Evolutionary conservation across 2,888 invertebrate genomes (phyloP), one percentile per base, ranked within the genome.

Genomic region (Incurvaria masculella): DNA sequence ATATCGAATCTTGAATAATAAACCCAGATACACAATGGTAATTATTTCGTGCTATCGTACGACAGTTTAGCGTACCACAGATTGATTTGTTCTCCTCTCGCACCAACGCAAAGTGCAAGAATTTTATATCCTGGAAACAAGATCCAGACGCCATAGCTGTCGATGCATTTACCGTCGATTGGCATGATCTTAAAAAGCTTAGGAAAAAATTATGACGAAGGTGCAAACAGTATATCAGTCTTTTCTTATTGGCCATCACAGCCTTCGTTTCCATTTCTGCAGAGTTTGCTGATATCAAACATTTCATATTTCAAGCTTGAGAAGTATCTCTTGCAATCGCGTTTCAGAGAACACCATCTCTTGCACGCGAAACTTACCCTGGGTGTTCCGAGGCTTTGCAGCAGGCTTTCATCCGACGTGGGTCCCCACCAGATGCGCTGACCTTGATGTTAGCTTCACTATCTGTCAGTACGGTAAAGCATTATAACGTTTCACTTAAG

Each of bases 111-210:
- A 23, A 23, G 10, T 23, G 23, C 23, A 23, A 23, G 23, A 5
- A 23, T 6, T 23, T 23, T 23, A 23, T 23, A 23, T 23, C 23
- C 10, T 23, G 23, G 47, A 21, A 47, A 33, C 21, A 11, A 33
- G 47, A 47, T 17, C 47, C 47, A 11, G 33, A 42, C 21, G 47
- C 42, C 16, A 42, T 11, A 1, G 19, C 21, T 3, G 21, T 47
- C 14, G 26, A 47, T n/a, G 47, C 47, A 8, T 47, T 47, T 21
- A 47, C 47, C 8, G n/a, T 47, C 33, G 16, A 10, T 21, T 47
- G 47, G 47, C 5, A 20, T 10, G n/a, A n/a, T n/a, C n/a, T n/a
- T n/a, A n/a, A n/a, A n/a, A n/a, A n/a, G n/a, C n/a, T n/a, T n/a
- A n/a, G n/a, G n/a, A n/a, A n/a, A 20, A 42, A 42, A 11, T 14